Percentiles rank a stretch among this genome's conserved stretches.
phyloP scores from a whole-genome alignment of 2,113 vertebrate genomes.

The Rhegmatorhina hoffmannsi region DNA sequence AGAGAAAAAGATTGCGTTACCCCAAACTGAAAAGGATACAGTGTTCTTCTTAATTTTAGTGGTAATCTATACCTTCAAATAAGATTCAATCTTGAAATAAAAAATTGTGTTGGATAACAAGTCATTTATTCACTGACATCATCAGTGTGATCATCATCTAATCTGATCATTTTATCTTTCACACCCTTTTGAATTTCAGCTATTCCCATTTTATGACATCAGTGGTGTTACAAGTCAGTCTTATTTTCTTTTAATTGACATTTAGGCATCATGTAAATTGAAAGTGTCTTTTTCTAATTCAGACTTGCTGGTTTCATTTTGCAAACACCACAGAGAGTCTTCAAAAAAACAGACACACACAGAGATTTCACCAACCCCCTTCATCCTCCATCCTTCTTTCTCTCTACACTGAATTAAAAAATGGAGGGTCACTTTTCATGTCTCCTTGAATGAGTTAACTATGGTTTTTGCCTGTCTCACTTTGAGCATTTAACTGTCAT shows the following conservation, averaged over 20 bases:
- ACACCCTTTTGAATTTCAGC: background rate
- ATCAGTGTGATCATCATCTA: background rate
- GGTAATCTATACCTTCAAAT: background rate
- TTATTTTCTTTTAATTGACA: background rate
- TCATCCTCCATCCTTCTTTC: background rate
- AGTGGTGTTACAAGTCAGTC: background rate
- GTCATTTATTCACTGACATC: background rate
- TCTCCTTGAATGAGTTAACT: slow-evolving; percentile 53
- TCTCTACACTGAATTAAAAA: background rate
- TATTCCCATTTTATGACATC: background rate
- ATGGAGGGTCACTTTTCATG: slow-evolving; percentile 13
- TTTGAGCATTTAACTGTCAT: slow-evolving; percentile 65
- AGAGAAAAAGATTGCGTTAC: background rate
- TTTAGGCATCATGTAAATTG: background rate
- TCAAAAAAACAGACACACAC: background rate
- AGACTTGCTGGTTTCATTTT: background rate
- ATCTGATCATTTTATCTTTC: background rate
- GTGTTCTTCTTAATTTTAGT: background rate
- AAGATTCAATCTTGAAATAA: background rate
- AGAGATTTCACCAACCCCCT: background rate
- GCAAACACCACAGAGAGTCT: background rate
- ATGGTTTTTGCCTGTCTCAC: slow-evolving; percentile 33
- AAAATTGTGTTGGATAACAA: background rate
- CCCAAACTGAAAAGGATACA: background rate
- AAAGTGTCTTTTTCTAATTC: background rate